phyloP scores from a whole-genome alignment of 2,797 vertebrate species.

The Melanogrammus aeglefinus region DNA sequence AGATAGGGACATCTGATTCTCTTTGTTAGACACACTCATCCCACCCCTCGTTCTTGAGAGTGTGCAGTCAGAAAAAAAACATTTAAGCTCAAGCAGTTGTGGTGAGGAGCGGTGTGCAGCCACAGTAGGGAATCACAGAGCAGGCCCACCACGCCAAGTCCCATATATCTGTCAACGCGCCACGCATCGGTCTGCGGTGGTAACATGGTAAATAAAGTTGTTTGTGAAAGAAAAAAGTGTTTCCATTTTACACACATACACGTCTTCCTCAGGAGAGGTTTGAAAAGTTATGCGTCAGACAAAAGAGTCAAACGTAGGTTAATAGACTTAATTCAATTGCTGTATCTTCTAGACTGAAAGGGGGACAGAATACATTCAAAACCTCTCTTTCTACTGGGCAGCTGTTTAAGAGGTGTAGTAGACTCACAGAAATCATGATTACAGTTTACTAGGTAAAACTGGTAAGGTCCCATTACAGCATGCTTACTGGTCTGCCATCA shows the following conservation, averaged over 20 bases:
- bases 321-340: not conserved
- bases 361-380: not conserved
- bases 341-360: not conserved
- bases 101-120: not conserved
- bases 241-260: not conserved
- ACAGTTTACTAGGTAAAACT: constrained; percentile 1
- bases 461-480: not conserved
- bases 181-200: not conserved
- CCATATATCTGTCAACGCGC: constrained; percentile 55
- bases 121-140: constrained; percentile 24
- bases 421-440: not conserved
- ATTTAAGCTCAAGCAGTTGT: not conserved
- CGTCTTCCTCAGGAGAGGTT: not conserved
- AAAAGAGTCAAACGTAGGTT: not conserved
- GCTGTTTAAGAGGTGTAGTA: not conserved
- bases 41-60: not conserved
- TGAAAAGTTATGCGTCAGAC: not conserved
- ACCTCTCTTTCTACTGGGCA: not conserved
- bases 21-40: not conserved
- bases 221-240: not conserved
- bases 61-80: not conserved
- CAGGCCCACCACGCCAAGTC: constrained; percentile 19
- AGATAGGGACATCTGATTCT: constrained; percentile 33
- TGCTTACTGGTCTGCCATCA: not conserved
- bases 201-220: not conserved